Conservation (phyloP, 2,113 vertebrate genomes). For the Coptodon bakossiorum region DNA sequence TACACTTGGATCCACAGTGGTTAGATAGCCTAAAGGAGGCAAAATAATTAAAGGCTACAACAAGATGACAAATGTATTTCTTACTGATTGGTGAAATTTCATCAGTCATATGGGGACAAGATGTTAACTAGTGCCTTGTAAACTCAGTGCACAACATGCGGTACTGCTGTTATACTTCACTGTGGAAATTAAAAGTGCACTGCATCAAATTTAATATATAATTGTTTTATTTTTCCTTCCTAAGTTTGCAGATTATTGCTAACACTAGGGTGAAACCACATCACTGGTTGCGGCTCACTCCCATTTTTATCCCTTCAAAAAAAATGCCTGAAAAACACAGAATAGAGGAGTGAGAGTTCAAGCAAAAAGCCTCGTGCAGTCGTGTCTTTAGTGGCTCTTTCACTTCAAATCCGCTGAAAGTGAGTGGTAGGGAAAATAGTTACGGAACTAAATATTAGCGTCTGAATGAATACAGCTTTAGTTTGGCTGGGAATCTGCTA, state of each 20-base stretch:
- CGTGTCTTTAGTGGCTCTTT: background rate
- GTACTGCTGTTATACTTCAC: background rate
- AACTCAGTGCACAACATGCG: background rate
- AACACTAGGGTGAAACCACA: background rate
- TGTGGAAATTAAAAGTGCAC: background rate
- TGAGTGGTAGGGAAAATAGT: background rate
- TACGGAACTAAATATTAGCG: background rate
- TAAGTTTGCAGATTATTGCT: background rate
- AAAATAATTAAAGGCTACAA: background rate
- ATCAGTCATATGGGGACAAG: background rate
- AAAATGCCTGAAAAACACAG: background rate
- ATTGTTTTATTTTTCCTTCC: background rate
- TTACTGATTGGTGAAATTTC: background rate
- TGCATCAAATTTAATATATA: background rate
- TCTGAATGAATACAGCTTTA: background rate
- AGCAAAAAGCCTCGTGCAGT: background rate
- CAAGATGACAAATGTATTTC: background rate
- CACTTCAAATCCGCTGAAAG: background rate
- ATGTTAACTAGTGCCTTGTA: background rate
- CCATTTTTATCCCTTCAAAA: background rate
- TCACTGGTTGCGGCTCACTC: background rate
- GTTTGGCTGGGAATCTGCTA: constrained; percentile 20
- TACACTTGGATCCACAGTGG: background rate
- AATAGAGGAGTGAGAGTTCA: background rate
- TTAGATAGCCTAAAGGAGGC: background rate